Base-by-base conservation (phyloP, 2,888 invertebrate species). In the Lamproptera curius region DNA sequence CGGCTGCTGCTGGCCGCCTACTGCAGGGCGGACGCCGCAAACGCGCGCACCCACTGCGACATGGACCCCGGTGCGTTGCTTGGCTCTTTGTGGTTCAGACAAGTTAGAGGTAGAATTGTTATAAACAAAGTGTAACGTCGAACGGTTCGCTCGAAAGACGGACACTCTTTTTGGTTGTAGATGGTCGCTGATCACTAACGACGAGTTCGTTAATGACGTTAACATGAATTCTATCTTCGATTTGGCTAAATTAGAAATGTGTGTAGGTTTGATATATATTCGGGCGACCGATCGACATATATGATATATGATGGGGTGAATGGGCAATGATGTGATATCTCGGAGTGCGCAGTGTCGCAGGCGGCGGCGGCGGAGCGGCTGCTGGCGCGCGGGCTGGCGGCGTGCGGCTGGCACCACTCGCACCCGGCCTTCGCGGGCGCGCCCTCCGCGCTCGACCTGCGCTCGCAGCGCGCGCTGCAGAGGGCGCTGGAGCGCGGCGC, bases 371-470 rank as follows among this genome's bases (percentile, higher is more conserved):
- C 91, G 43, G 90, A 91, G 56, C 65, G 63, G 20, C 88, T 94
- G 16, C 76, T 77, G 3, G 52, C 63, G 9, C 67, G 67, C 13
- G 89, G 89, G 2, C 67, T 78, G 57, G 66, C 76, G 14, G 89
- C 92, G 45, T 85, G 91, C 48, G 94, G 92, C 16, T 94, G 94
- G 94, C 94, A 93, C 76, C 94, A 94, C 85, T 93, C 94, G 17
- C 94, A 94, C 83, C 94, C 94, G 1, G 77, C 83, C 16, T 94
- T 94, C 79, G 88, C 90, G 2, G 89, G 92, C 0, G 89, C 91
- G 64, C 94, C 94, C 0, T 94, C 94, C 0, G 82, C 89, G 13
- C 61, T 90, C 92, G 28, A 94, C 94, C 76, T 78, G 86, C 23
- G 87, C 89, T 16, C 80, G 90, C 49, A 66, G 72, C 67, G 33